A percentile compares a stretch with the other conserved stretches of the same genome.
Conservation (phyloP, 2,113 vertebrate species). For the Labeo rohita region DNA sequence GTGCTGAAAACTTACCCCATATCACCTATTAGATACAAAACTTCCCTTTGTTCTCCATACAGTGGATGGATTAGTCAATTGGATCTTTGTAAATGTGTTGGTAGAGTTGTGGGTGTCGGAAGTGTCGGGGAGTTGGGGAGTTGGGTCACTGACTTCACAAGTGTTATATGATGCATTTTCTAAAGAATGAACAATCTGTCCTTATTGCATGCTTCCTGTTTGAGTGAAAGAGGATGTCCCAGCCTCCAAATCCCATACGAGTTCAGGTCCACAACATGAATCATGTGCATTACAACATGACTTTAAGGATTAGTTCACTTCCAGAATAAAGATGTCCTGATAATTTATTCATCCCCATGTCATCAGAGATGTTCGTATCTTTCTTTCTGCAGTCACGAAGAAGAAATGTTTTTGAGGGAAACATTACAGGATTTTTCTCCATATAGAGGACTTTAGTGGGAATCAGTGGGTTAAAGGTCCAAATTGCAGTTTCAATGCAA, state of each 20-base stretch:
- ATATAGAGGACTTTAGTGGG: no score
- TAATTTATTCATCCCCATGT: no score
- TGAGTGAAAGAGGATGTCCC: conserved; percentile 42
- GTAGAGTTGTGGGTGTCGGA: conserved; percentile 39
- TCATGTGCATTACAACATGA: conserved; percentile 8
- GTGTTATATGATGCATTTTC: conserved; percentile 19
- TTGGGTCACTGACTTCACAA: conserved; percentile 29
- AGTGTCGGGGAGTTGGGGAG: conserved; percentile 22
- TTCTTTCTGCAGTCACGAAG: no score
- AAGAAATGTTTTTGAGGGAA: no score
- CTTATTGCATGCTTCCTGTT: conserved; percentile 45
- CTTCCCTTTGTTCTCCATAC: conserved; percentile 46
- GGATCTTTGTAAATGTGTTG: conserved; percentile 40
- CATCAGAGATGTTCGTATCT: no score
- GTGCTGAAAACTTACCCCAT: conserved; percentile 51
- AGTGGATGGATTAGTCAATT: conserved; percentile 46
- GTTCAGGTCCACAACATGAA: conserved; percentile 44
- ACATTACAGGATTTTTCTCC: no score
- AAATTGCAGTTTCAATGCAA: no score
- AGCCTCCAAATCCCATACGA: conserved; percentile 44
- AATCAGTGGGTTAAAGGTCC: no score
- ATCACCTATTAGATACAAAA: conserved; percentile 39
- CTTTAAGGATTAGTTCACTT: neutral
- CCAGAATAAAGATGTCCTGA: no score
- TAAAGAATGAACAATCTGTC: conserved; percentile 36